phyloP scores from a whole-genome alignment of 2,113 vertebrate species.

The Brienomyrus longianalis region DNA sequence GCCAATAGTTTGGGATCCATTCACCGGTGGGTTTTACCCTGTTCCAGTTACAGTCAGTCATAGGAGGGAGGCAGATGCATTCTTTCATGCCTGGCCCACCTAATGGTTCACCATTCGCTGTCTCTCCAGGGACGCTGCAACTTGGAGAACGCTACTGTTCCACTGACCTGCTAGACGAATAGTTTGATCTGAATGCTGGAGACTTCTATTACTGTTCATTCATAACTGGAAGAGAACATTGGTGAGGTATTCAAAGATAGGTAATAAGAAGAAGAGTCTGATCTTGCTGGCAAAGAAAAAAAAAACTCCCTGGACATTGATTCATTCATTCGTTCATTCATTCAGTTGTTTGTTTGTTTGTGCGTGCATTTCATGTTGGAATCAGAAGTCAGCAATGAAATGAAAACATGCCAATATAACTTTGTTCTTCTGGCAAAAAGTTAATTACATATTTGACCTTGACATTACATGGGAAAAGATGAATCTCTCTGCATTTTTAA shows the following conservation, averaged over 20 bases:
- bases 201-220: constrained; percentile 54
- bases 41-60: constrained; percentile 32
- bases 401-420: constrained; percentile 19
- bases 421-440: constrained; percentile 45
- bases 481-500: constrained; percentile 14
- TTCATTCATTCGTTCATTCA: background rate
- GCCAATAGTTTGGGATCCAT: constrained; percentile 24
- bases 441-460: constrained; percentile 59
- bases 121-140: constrained; percentile 16
- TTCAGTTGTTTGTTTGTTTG: constrained; percentile 28
- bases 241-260: constrained; percentile 40
- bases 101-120: constrained; percentile 16
- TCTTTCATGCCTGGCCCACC: constrained; percentile 22
- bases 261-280: constrained; percentile 46
- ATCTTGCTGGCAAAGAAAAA: constrained; percentile 34
- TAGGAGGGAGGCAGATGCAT: constrained; percentile 34
- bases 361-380: constrained; percentile 26
- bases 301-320: background rate
- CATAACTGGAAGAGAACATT: constrained; percentile 58
- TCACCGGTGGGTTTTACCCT: constrained; percentile 11
- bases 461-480: constrained; percentile 44
- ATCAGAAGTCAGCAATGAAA: constrained; percentile 26
- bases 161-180: constrained; percentile 46
- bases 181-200: constrained; percentile 46
- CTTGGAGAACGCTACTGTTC: constrained; percentile 37